phyloP scores from a whole-genome alignment of 2,113 vertebrate genomes.

The Mohoua ochrocephala region DNA sequence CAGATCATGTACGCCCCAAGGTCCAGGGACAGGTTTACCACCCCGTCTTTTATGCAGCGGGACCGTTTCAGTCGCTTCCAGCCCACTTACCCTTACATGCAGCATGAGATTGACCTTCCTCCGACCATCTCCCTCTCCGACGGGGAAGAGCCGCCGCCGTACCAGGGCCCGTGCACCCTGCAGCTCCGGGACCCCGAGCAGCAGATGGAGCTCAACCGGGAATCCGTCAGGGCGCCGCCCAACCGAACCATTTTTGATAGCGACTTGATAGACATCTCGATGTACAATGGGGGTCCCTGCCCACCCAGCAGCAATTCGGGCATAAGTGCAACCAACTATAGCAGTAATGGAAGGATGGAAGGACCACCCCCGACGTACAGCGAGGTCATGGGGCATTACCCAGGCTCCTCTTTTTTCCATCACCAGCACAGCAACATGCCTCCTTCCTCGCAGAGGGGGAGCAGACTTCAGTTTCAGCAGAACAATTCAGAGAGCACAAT shows the following conservation, averaged over 20 bases:
- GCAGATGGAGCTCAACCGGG: slow-evolving; percentile 96
- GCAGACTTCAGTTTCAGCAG: slow-evolving; percentile 82
- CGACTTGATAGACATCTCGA: slow-evolving; percentile 87
- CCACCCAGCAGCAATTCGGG: slow-evolving; percentile 96
- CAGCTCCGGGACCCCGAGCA: slow-evolving; percentile 95
- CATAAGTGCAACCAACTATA: slow-evolving; percentile 89
- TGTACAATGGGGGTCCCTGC: slow-evolving; percentile 84
- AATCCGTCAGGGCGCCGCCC: slow-evolving; percentile 93
- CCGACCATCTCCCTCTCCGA: slow-evolving; percentile 96
- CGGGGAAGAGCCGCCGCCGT: slow-evolving; percentile 92
- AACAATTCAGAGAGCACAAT: slow-evolving; percentile 87
- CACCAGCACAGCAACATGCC: slow-evolving; percentile 90
- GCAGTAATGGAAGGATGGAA: slow-evolving; percentile 87
- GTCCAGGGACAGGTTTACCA: slow-evolving; percentile 84
- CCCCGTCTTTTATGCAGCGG: slow-evolving; percentile 89
- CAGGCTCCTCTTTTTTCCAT: slow-evolving; percentile 86
- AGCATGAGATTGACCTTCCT: slow-evolving; percentile 95
- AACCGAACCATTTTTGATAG: slow-evolving; percentile 98
- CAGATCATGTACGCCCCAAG: slow-evolving; percentile 89
- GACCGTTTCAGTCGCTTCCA: slow-evolving; percentile 96
- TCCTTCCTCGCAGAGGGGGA: slow-evolving; percentile 74
- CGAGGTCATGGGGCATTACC: slow-evolving; percentile 93
- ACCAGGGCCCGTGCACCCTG: slow-evolving; percentile 92
- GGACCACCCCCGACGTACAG: slow-evolving; percentile 93
- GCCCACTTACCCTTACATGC: slow-evolving; percentile 94